Percentiles rank a stretch among this genome's conserved stretches.
Conservation (phyloP, 2,888 invertebrate genomes). For the Amorpha juglandis region DNA sequence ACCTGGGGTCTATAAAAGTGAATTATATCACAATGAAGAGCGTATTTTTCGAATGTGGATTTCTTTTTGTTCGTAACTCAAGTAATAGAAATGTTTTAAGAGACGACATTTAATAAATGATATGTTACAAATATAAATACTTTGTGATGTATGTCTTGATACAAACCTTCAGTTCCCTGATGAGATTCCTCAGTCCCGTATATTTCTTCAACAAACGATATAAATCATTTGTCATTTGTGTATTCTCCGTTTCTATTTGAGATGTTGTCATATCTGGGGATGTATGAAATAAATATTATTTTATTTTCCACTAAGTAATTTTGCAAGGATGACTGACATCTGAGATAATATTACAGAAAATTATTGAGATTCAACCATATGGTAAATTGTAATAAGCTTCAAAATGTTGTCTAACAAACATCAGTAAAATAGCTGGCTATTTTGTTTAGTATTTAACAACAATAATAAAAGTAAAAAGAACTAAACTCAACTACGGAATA, state of each 20-base stretch:
- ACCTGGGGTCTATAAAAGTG: background rate
- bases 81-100: background rate
- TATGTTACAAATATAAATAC: background rate
- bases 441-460: no score
- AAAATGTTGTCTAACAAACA: no score
- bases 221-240: constrained; percentile 96
- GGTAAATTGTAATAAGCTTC: no score
- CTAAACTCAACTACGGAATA: no score
- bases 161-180: constrained; percentile 92
- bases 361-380: no score
- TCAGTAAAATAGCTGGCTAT: no score
- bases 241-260: constrained; percentile 96
- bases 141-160: constrained; percentile 1
- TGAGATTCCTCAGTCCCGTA: constrained; percentile 93
- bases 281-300: constrained; percentile 1
- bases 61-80: no score
- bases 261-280: constrained; percentile 95
- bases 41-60: no score
- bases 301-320: background rate
- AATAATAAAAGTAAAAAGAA: no score
- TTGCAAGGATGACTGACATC: background rate
- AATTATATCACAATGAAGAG: background rate
- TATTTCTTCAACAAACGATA: constrained; percentile 96
- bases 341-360: no score
- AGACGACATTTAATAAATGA: background rate